Conservation (phyloP, 2,888 invertebrate species). For the Dyspetes luteomarginatus region DNA sequence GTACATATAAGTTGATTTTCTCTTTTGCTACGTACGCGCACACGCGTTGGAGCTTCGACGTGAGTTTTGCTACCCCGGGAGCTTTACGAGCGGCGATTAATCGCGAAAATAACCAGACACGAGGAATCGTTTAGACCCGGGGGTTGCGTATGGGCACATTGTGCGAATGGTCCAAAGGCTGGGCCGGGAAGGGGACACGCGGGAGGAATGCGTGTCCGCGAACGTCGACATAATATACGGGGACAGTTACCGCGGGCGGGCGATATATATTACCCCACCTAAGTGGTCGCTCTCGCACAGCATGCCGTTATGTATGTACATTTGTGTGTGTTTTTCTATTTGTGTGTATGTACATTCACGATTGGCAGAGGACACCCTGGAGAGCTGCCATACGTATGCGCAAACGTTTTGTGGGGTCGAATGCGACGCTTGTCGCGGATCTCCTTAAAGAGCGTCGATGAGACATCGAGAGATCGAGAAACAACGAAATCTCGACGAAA, state of each 20-base stretch:
- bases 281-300: slow-evolving; percentile 74
- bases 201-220: slow-evolving; percentile 70
- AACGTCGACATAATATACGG: slow-evolving; percentile 79
- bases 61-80: slow-evolving; percentile 55
- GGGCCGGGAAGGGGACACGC: slow-evolving; percentile 67
- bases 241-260: slow-evolving; percentile 78
- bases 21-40: slow-evolving; percentile 21
- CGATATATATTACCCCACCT: slow-evolving; percentile 80
- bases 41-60: slow-evolving; percentile 15
- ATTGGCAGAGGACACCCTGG: slow-evolving; percentile 53
- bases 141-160: slow-evolving; percentile 73
- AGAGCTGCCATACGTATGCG: slow-evolving; percentile 31
- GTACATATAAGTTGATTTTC: slow-evolving; percentile 9
- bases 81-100: slow-evolving; percentile 75
- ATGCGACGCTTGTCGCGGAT: background rate
- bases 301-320: slow-evolving; percentile 37
- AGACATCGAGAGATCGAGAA: slow-evolving; percentile 51
- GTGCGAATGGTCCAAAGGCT: slow-evolving; percentile 71
- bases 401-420: slow-evolving; percentile 29
- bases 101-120: slow-evolving; percentile 80
- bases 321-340: background rate
- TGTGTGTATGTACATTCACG: slow-evolving; percentile 49
- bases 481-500: slow-evolving; percentile 2
- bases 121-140: slow-evolving; percentile 78
- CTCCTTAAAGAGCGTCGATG: slow-evolving; percentile 47